phyloP scores from a whole-genome alignment of 2,797 vertebrate species.

The Cercopithecus hamlyni region DNA sequence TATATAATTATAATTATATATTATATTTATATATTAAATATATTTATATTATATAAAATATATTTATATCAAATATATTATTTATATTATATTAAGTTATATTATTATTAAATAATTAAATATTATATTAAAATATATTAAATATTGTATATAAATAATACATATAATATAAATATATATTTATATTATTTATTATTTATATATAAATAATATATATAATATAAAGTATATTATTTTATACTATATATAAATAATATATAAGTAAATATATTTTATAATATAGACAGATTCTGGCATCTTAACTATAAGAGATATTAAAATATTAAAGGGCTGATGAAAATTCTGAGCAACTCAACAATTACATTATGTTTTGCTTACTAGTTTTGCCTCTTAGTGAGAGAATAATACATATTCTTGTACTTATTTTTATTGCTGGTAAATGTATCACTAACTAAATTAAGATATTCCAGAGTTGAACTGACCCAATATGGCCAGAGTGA shows the following conservation, averaged over 20 bases:
- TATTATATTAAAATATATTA: too few species aligned
- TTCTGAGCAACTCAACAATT: slow-evolving; percentile 54
- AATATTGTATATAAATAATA: too few species aligned
- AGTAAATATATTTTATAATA: neutral
- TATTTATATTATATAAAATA: too few species aligned
- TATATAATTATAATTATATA: neutral
- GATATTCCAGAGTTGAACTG: slow-evolving; percentile 1
- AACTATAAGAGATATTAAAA: slow-evolving; percentile 50
- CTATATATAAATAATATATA: neutral
- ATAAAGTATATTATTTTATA: too few species aligned
- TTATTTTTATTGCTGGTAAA: slow-evolving; percentile 54
- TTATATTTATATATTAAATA: too few species aligned
- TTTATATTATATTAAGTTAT: too few species aligned
- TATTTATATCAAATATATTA: too few species aligned
- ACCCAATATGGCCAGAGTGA: slow-evolving; percentile 60
- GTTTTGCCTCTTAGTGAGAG: slow-evolving; percentile 38
- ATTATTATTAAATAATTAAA: too few species aligned
- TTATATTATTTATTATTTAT: too few species aligned
- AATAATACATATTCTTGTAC: slow-evolving; percentile 51
- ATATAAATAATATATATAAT: too few species aligned
- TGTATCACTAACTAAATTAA: slow-evolving; percentile 55
- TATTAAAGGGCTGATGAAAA: slow-evolving; percentile 43
- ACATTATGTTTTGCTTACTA: slow-evolving; percentile 44
- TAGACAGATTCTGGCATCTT: slow-evolving; percentile 37
- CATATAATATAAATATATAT: too few species aligned